Evolutionary conservation across 2,113 vertebrate species (phyloP).

Genomic region (Daphoenositta chrysoptera): DNA sequence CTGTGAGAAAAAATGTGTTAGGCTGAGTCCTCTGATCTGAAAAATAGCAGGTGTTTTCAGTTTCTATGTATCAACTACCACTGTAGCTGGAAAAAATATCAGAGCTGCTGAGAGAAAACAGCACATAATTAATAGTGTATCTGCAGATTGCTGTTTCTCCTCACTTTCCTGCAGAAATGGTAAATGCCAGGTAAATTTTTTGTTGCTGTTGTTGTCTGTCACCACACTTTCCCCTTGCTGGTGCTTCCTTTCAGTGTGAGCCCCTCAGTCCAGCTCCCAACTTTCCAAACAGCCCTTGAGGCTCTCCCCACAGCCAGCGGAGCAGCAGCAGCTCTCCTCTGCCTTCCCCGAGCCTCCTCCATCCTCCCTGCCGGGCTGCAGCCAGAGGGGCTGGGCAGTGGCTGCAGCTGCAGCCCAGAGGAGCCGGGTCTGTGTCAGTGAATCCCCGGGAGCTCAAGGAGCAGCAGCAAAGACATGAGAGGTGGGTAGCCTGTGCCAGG

Average conservation of each 20-base stretch:
- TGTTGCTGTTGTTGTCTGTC: neutral
- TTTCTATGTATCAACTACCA: neutral
- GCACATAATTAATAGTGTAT: neutral
- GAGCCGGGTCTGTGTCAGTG: neutral
- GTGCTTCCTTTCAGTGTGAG: neutral
- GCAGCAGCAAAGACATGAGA: neutral
- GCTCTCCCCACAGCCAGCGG: rapidly evolving
- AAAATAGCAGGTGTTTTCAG: neutral
- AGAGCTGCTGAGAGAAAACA: neutral
- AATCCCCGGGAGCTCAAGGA: neutral
- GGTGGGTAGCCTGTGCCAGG: neutral
- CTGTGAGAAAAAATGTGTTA: neutral
- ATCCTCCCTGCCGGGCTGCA: neutral
- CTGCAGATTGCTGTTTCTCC: neutral
- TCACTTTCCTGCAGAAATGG: neutral
- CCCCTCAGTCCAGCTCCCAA: neutral
- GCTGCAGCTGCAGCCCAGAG: neutral
- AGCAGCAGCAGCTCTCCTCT: neutral
- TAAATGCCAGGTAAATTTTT: neutral
- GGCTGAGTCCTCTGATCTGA: neutral
- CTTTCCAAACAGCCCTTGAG: neutral
- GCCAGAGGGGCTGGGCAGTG: no score
- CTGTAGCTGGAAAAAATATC: neutral
- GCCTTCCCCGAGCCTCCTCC: neutral
- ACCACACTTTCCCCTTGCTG: neutral